Conservation (phyloP, 2,113 vertebrate species). For the Brachirus orientalis region DNA sequence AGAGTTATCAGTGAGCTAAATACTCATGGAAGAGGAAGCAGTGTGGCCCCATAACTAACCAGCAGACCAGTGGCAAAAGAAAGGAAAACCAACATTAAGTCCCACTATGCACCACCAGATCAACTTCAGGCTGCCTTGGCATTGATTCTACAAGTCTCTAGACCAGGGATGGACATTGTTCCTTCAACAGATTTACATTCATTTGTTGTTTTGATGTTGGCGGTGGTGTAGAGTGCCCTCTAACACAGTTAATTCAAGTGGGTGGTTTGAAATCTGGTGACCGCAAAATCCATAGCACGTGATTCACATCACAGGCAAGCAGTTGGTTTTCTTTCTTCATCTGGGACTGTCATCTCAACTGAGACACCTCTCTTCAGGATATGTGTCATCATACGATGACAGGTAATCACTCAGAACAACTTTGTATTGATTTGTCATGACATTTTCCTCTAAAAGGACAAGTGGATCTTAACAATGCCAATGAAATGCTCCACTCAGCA, state of each 20-base stretch:
- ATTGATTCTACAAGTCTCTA: not conserved
- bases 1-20: conserved; percentile 44
- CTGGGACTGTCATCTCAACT: no score
- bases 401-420: not conserved
- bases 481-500: not conserved
- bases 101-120: not conserved
- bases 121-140: not conserved
- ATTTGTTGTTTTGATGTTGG: not conserved
- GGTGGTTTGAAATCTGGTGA: not conserved
- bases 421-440: not conserved
- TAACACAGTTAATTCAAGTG: not conserved
- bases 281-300: not conserved
- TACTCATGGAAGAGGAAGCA: conserved; percentile 36
- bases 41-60: conserved; percentile 37
- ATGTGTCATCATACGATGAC: not conserved
- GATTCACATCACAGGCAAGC: no score
- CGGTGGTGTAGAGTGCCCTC: not conserved
- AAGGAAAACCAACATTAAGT: not conserved
- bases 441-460: not conserved
- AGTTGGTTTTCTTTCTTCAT: not conserved
- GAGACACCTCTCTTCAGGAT: not conserved
- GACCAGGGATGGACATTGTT: not conserved
- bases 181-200: not conserved
- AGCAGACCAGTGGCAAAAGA: conserved; percentile 4
- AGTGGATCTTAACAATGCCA: not conserved